These are phyloP conservation scores for Eupithecia exiguata DNA, from an alignment of 2,888 invertebrate species.

Conservation along the genomic window DNA sequence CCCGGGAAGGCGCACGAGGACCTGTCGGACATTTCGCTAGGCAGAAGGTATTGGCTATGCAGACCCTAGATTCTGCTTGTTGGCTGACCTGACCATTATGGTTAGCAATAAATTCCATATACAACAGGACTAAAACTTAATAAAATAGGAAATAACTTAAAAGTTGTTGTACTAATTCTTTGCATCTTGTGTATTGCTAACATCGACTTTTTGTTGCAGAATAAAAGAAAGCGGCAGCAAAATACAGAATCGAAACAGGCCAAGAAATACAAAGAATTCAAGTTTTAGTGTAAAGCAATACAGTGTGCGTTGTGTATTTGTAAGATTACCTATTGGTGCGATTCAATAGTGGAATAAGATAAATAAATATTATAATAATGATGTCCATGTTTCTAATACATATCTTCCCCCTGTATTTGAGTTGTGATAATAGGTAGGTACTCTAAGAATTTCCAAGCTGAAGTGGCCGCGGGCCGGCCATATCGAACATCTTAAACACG, in stretches of 20 bases:
- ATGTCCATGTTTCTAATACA: neutral
- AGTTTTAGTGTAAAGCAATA: conserved; percentile 87
- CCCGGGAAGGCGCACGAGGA: conserved; percentile 94
- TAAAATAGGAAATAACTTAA: too few species aligned
- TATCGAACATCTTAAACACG: too few species aligned
- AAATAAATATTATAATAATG: conserved; percentile 20
- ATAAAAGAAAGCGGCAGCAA: conserved; percentile 95
- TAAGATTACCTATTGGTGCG: conserved; percentile 12
- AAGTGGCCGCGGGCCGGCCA: too few species aligned
- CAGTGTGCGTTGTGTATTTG: conserved; percentile 2
- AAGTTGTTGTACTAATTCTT: too few species aligned
- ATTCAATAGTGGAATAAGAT: conserved; percentile 19
- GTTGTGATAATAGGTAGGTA: neutral
- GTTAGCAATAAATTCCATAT: neutral
- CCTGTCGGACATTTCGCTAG: conserved; percentile 98
- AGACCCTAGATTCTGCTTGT: too few species aligned
- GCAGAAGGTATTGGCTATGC: conserved; percentile 88
- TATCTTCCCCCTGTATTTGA: neutral
- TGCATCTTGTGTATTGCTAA: neutral
- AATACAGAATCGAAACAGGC: conserved; percentile 95
- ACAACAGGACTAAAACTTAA: too few species aligned
- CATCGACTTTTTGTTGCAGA: conserved; percentile 84
- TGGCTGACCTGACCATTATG: too few species aligned
- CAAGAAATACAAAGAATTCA: conserved; percentile 99
- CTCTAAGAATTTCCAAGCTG: too few species aligned